Base-by-base conservation (phyloP, 2,113 vertebrate species). In the Menura novaehollandiae region DNA sequence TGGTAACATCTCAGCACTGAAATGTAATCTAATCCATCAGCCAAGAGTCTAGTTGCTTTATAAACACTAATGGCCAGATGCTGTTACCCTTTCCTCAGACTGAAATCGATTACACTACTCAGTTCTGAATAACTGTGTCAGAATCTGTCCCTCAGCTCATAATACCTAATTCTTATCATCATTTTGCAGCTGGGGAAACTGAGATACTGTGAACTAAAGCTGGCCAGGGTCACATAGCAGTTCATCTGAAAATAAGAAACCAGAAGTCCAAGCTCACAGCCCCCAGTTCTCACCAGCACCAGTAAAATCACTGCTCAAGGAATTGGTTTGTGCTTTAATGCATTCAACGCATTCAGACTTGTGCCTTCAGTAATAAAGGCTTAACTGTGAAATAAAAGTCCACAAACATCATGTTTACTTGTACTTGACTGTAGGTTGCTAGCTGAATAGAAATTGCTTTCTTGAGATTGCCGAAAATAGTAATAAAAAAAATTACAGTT, bases 1-100 rank as follows among this genome's bases (percentile, higher is more conserved):
- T 90, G 76, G 80, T 39, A 90, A 32, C 62, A 64, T 77, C 89
- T 88, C 52, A 81, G 67, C 28, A 49, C 56, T 91, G 87, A 72
- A 95, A 95, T 93, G 85, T 93, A 95, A 96, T 95, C 87, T 83
- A 74, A 91, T 90, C 87, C 87, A 91, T 95, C 95, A 96, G 20
- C 53, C 63, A 58, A 55, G 84, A 76, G 51, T 43, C 74, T 76
- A 19, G 59, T 22, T 73, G 55, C 89, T 85, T 91, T 91, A 82
- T 56, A 88, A 94, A 83, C 89, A 46, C 32, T 90, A 85, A 94
- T 75, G 83, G 73, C 28, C 55, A 84, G 87, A 68, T 26, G 37
- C 82, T 73, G 85, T 33, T 80, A 63, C 67, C 10, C 46, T 88
- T 88, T 79, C 71, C 84, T 59, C 59, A 41, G 59, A 44, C n/a